Percentiles rank a stretch among this genome's conserved stretches.
Evolutionary conservation across 2,888 invertebrate species (phyloP).

Genomic region (Patella depressa): DNA sequence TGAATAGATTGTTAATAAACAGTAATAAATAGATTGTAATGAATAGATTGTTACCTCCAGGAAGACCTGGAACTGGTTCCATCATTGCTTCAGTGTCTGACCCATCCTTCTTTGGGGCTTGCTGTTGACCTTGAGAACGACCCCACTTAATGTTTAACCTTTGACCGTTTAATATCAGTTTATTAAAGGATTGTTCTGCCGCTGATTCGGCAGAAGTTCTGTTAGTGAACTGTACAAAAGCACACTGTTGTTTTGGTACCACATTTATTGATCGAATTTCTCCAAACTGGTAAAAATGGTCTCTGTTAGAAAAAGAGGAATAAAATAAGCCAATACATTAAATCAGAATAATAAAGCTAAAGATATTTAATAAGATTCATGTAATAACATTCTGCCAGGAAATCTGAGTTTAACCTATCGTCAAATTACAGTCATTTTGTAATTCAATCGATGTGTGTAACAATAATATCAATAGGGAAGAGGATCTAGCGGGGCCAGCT

Average conservation of each 20-base stretch:
- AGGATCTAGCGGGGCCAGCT: no score
- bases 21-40: neutral
- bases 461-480: no score
- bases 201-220: constrained; percentile 92
- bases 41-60: constrained; percentile 73
- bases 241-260: constrained; percentile 91
- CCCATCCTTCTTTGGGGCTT: constrained; percentile 52
- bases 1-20: constrained; percentile 27
- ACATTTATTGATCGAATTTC: constrained; percentile 95
- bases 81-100: constrained; percentile 65
- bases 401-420: no score
- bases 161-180: constrained; percentile 82
- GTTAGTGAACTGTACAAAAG: constrained; percentile 96
- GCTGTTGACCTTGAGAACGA: constrained; percentile 84
- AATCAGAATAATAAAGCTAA: no score
- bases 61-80: constrained; percentile 85
- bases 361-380: no score
- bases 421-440: no score
- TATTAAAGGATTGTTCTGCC: constrained; percentile 84
- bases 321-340: neutral
- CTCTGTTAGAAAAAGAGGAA: constrained; percentile 74
- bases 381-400: no score
- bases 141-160: constrained; percentile 99
- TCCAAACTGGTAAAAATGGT: constrained; percentile 98
- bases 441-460: no score